Percentiles rank a stretch among this genome's conserved stretches.
phyloP scores from a whole-genome alignment of 2,888 invertebrate species.

The Nudaria mundana region DNA sequence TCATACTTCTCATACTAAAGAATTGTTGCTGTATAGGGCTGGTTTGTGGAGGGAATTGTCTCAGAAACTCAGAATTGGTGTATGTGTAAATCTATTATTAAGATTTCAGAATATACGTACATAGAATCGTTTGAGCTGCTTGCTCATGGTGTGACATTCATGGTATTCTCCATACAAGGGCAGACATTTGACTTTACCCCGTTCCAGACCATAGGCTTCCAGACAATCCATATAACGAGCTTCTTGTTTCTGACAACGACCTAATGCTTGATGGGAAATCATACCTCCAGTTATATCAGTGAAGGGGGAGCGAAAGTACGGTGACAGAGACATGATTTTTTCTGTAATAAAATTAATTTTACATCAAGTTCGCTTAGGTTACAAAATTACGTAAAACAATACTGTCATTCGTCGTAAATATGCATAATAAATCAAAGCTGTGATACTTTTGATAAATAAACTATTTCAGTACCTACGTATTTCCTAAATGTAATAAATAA shows the following conservation, averaged over 20 bases:
- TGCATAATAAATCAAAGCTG: too few species aligned
- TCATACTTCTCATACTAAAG: too few species aligned
- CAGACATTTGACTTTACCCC: constrained; percentile 83
- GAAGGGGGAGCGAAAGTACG: constrained; percentile 85
- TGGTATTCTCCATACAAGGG: constrained; percentile 84
- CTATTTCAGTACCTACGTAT: too few species aligned
- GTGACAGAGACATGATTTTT: constrained; percentile 81
- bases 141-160: constrained; percentile 84
- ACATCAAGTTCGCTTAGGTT: constrained; percentile 39
- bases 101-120: constrained; percentile 71
- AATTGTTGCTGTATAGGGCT: too few species aligned
- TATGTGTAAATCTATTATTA: too few species aligned
- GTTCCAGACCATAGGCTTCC: constrained; percentile 89
- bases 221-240: constrained; percentile 87
- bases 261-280: constrained; percentile 84
- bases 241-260: constrained; percentile 85
- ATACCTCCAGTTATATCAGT: constrained; percentile 86
- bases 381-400: constrained; percentile 63
- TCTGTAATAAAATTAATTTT: constrained; percentile 17
- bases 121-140: constrained; percentile 82
- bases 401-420: too few species aligned
- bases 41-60: too few species aligned
- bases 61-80: too few species aligned
- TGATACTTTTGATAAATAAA: too few species aligned
- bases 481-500: too few species aligned